Evolutionary conservation across 2,113 vertebrate genomes (phyloP), one percentile per base, ranked within the genome.

Genomic region (Hucho hucho): DNA sequence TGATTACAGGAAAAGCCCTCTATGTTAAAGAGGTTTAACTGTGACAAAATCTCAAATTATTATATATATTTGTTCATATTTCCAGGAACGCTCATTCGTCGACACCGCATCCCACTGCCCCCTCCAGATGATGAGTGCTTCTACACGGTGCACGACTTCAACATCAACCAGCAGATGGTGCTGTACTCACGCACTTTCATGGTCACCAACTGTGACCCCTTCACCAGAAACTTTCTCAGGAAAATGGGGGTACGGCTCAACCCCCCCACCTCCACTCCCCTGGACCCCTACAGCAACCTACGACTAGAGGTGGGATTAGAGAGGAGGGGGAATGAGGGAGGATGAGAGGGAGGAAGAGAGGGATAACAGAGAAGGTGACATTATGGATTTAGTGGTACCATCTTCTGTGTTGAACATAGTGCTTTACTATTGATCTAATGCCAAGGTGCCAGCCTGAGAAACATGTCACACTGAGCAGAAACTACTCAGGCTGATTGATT

Each of bases 61-160:
- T 56, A 11, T 6, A 6, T 65, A 1, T n/a, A 1, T 2, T 16
- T 72, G 47, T 25, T 75, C 6, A 14, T 26, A 32, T 29, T 49
- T 69, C 2, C 73, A 99, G 97, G 97, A 79, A 95, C 92, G 53
- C 79, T 94, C 72, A 90, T 98, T 72, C 90, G 84, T 6, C 95
- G 97, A n/a, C 96, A 95, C 28, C 94, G 91, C 28, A 91, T 98
- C 86, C 86, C 94, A 24, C 95, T 97, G 47, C 96, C 96, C 28
- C 83, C 92, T 72, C 96, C 97, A 72, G 59, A 94, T 13, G 90
- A 95, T n/a, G 94, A 96, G 77, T 83, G 89, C 70, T 97, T 94
- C 91, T 98, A 97, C 87, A 95, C 90, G 25, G 56, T 96, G 29
- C 86, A 93, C 79, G 71, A 97, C 87, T 97, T 98, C 85, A 99